Conservation (phyloP, 2,113 vertebrate species). For the Nannobrachium achirus region DNA sequence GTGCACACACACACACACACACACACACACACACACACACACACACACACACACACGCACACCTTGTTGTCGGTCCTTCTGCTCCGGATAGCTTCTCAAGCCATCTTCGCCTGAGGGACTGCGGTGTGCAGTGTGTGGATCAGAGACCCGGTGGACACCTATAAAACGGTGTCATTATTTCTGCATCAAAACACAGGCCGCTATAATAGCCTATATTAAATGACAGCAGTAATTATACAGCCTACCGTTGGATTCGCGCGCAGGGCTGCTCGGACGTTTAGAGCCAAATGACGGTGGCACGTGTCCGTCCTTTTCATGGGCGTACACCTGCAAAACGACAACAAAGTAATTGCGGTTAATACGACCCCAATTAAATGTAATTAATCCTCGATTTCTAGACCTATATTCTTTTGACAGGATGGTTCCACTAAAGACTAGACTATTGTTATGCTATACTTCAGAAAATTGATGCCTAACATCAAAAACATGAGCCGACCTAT, state of each 20-base stretch:
- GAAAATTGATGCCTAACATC: slow-evolving; percentile 34
- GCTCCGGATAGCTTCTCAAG: slow-evolving; percentile 85
- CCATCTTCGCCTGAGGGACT: slow-evolving; percentile 80
- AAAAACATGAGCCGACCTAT: background rate
- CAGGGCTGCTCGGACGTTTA: slow-evolving; percentile 82
- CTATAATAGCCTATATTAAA: background rate
- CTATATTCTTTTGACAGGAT: slow-evolving; percentile 15
- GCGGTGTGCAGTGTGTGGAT: slow-evolving; percentile 85
- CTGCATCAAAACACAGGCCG: too few relatives aligned
- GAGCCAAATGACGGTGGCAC: slow-evolving; percentile 70
- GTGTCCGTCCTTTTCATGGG: slow-evolving; percentile 81
- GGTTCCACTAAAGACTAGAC: too few relatives aligned
- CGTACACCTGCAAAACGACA: slow-evolving; percentile 84
- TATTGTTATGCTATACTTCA: too few relatives aligned
- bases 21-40: background rate
- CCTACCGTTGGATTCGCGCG: slow-evolving; percentile 85
- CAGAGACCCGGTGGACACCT: slow-evolving; percentile 76
- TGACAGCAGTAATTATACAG: background rate
- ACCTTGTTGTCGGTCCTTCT: slow-evolving; percentile 85
- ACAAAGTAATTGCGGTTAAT: slow-evolving; percentile 58
- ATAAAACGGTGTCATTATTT: background rate
- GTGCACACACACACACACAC: background rate
- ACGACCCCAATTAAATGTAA: slow-evolving; percentile 68
- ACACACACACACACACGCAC: slow-evolving; percentile 32
- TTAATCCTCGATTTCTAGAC: slow-evolving; percentile 49